These are phyloP conservation scores for Melanophora roralis DNA, from an alignment of 2,888 invertebrate genomes.

Conservation along the genomic window DNA sequence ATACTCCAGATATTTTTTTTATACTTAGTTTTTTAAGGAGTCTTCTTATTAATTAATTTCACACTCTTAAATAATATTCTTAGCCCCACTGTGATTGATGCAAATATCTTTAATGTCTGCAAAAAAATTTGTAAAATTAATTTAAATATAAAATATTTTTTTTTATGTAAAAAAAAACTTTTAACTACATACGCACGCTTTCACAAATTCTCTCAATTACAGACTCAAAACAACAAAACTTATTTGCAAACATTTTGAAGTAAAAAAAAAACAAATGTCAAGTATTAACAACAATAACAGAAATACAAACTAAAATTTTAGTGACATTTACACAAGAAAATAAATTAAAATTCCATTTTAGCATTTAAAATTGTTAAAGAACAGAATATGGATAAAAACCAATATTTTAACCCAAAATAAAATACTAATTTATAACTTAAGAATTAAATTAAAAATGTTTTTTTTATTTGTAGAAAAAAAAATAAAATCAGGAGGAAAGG, in stretches of 20 bases:
- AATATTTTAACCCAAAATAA: too few relatives aligned
- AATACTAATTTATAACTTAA: too few relatives aligned
- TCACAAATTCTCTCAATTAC: neutral
- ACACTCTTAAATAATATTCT: too few relatives aligned
- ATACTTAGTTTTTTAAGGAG: too few relatives aligned
- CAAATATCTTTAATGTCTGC: neutral
- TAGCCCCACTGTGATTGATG: neutral
- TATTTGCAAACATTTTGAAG: neutral
- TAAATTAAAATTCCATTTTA: conserved; percentile 18
- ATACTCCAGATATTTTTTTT: too few relatives aligned
- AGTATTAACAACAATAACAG: conserved; percentile 1
- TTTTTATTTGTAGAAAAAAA: too few relatives aligned
- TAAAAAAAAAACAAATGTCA: neutral
- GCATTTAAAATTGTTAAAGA: neutral
- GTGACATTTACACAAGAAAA: conserved; percentile 11
- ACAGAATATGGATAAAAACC: too few relatives aligned
- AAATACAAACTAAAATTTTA: neutral
- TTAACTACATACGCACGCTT: neutral
- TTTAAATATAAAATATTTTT: neutral
- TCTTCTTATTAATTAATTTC: too few relatives aligned
- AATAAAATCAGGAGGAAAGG: too few relatives aligned
- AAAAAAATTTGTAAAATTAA: neutral
- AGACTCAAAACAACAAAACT: neutral
- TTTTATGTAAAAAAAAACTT: neutral
- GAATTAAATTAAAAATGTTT: too few relatives aligned